Evolutionary conservation across 2,888 invertebrate genomes (phyloP), one percentile per base, ranked within the genome.

Genomic region (Cordilura impudica): DNA sequence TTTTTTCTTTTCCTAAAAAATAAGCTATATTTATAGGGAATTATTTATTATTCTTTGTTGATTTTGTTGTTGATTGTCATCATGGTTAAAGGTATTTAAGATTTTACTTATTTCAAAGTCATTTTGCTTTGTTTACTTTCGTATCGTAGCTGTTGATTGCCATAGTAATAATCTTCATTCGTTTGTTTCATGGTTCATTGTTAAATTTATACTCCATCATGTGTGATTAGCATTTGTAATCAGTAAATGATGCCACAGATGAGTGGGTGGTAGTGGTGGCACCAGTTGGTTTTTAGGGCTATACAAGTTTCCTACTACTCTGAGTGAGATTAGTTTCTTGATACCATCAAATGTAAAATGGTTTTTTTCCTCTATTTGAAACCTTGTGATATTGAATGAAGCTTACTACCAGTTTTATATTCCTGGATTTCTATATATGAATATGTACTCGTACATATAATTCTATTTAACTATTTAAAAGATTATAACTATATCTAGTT

Each of bases 181-280:
- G n/a, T 47, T 35, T 47, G 29, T 49, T 29, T 54, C 56, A 53
- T 35, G 45, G 45, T 43, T 58, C 61, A 78, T 69, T 73, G 63
- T 74, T 78, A 47, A 70, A 23, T 69, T 60, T 39, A 60, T 65
- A 49, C 70, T 74, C 47, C 60, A 47, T 53, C 61, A 61, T 81
- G 71, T 81, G 71, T 74, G 81, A 70, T 78, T 77, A 78, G 74
- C 66, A 81, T 81, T 78, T 45, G 73, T 70, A 74, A 77, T 78
- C 73, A 81, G 78, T 78, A 56, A 54, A 47, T 74, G 71, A 61
- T 63, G 51, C 73, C 60, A 8, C 35, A 47, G 51, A 61, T 53
- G 29, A 53, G 6, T 16, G 3, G 43, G 31, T 26, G 26, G 26
- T 6, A 6, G 26, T 26, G 26, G 26, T 26, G 3, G 3, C 3